Percentiles rank a stretch among this genome's conserved stretches.
phyloP scores from a whole-genome alignment of 1,140 invertebrate genomes.

The Aphaenogaster floridana region DNA sequence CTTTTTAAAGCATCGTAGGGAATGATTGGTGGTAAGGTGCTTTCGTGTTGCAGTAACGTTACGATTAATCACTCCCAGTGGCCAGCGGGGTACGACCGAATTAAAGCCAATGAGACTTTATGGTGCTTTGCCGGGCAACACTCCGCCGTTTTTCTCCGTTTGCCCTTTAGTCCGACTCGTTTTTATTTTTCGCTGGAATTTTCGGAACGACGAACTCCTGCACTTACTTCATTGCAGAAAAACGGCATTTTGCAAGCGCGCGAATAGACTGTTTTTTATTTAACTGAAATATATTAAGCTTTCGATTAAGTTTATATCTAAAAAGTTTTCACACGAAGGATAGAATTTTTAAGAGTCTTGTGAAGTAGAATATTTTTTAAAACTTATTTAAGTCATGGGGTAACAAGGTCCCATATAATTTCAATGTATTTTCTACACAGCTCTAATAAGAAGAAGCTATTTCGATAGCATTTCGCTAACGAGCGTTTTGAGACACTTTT shows the following conservation, averaged over 20 bases:
- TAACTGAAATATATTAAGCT: slow-evolving; percentile 8
- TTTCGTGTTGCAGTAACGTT: slow-evolving; percentile 58
- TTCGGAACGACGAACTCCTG: slow-evolving; percentile 45
- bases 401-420: not conserved
- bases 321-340: not conserved
- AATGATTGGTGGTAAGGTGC: slow-evolving; percentile 60
- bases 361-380: not conserved
- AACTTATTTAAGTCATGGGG: not conserved
- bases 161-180: slow-evolving; percentile 13
- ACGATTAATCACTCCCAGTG: slow-evolving; percentile 63
- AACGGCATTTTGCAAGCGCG: slow-evolving; percentile 4
- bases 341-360: not conserved
- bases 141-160: slow-evolving; percentile 56
- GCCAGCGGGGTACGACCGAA: slow-evolving; percentile 68
- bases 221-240: slow-evolving; percentile 29
- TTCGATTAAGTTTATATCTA: slow-evolving; percentile 15
- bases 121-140: slow-evolving; percentile 63
- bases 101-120: slow-evolving; percentile 79
- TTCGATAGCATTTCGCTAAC: not conserved
- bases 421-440: not conserved
- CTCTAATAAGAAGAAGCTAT: not conserved
- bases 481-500: slow-evolving; percentile 14
- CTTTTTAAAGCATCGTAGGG: slow-evolving; percentile 51
- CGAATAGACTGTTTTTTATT: slow-evolving; percentile 10
- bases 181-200: slow-evolving; percentile 46